Evolutionary conservation across 2,797 vertebrate species (phyloP).

Genomic region (Liparis tanakae): DNA sequence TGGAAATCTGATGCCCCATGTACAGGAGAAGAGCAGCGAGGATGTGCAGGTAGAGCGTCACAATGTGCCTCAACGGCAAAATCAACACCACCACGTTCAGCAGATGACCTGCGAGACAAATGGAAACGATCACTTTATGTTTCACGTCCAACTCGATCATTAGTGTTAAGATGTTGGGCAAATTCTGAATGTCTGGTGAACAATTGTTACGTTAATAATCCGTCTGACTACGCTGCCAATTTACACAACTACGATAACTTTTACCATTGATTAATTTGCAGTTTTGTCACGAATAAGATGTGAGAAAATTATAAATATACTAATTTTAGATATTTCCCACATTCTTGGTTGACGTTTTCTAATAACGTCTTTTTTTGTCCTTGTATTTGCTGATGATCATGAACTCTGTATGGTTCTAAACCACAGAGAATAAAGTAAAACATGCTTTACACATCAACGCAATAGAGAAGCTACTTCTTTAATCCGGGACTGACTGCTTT

Average conservation of each 20-base stretch:
- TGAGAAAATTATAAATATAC: too few relatives aligned
- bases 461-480: neutral
- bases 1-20: slow-evolving; percentile 86
- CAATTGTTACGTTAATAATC: neutral
- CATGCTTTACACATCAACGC: neutral
- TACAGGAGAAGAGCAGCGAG: slow-evolving; percentile 84
- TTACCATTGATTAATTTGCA: neutral
- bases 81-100: slow-evolving; percentile 84
- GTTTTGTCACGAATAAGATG: neutral
- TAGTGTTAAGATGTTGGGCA: neutral
- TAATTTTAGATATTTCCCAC: too few relatives aligned
- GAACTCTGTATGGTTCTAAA: neutral
- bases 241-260: neutral
- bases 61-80: slow-evolving; percentile 86
- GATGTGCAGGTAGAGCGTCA: slow-evolving; percentile 88
- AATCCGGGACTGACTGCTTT: neutral
- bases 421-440: neutral
- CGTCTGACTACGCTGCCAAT: neutral
- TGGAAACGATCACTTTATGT: neutral
- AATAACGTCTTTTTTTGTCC: too few relatives aligned
- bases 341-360: too few relatives aligned
- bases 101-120: slow-evolving; percentile 82
- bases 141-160: neutral
- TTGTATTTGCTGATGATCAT: too few relatives aligned
- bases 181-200: neutral